phyloP scores from a whole-genome alignment of 2,888 invertebrate genomes.

The Ophion costatus region DNA sequence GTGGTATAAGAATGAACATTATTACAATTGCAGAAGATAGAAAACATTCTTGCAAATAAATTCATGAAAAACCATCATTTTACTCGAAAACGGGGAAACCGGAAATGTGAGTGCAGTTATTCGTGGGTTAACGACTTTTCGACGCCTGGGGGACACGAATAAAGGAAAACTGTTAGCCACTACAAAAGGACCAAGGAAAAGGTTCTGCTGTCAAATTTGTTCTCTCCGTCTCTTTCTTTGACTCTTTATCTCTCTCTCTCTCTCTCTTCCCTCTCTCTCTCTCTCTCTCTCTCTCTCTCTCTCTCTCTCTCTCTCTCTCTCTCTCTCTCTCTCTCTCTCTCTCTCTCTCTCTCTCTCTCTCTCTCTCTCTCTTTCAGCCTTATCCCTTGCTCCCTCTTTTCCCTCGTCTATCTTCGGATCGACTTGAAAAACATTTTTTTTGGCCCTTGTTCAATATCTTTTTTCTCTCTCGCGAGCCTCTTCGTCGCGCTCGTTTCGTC shows the following conservation, averaged over 20 bases:
- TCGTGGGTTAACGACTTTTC: conserved; percentile 67
- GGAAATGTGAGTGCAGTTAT: conserved; percentile 57
- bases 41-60: background rate
- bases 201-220: conserved; percentile 32
- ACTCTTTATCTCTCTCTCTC: background rate
- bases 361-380: background rate
- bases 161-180: conserved; percentile 2
- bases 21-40: background rate
- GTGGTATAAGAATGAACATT: background rate
- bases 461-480: conserved; percentile 10
- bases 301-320: background rate
- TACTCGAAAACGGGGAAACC: background rate
- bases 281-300: too few species aligned
- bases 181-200: conserved; percentile 31
- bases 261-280: background rate
- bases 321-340: background rate
- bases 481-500: conserved; percentile 28
- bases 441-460: conserved; percentile 4
- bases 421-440: conserved; percentile 7
- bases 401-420: background rate
- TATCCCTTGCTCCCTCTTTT: background rate
- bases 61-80: background rate
- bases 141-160: conserved; percentile 54
- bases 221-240: conserved; percentile 19
- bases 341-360: background rate